Conservation (phyloP, 2,888 invertebrate genomes). For the Andricus quercusramuli region DNA sequence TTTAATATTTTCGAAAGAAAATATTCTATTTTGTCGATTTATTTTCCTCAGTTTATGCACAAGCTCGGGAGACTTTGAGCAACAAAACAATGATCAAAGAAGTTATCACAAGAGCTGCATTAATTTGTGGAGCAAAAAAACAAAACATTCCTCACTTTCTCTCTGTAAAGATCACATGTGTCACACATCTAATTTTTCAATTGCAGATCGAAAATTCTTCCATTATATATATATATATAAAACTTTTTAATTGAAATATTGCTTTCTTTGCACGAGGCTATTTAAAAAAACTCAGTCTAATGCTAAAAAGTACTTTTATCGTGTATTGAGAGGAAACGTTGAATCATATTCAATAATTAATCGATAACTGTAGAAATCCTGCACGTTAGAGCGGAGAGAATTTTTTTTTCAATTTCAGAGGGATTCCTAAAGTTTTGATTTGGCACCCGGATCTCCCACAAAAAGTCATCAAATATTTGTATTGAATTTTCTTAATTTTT, state of each 20-base stretch:
- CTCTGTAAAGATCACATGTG: no score
- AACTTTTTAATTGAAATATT: no score
- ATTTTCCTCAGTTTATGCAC: background rate
- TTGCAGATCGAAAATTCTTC: no score
- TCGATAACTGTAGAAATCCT: background rate
- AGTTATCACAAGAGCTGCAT: slow-evolving; percentile 16
- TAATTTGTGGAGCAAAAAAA: slow-evolving; percentile 5
- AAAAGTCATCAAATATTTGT: no score
- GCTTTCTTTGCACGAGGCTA: no score
- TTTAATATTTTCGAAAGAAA: background rate
- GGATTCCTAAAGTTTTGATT: no score
- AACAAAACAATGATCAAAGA: slow-evolving; percentile 8
- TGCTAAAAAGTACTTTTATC: background rate
- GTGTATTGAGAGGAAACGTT: background rate
- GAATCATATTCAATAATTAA: background rate
- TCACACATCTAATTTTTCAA: no score
- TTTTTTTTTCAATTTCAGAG: no score
- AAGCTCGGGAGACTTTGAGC: slow-evolving; percentile 11
- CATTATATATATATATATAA: no score
- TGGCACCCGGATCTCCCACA: no score
- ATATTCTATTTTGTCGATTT: background rate
- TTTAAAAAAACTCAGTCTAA: background rate
- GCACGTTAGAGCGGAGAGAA: background rate
- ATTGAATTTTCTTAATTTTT: no score
- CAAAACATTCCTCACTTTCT: slow-evolving; percentile 5